Evolutionary conservation across 2,113 vertebrate species (phyloP).

Genomic region (Progne subis): DNA sequence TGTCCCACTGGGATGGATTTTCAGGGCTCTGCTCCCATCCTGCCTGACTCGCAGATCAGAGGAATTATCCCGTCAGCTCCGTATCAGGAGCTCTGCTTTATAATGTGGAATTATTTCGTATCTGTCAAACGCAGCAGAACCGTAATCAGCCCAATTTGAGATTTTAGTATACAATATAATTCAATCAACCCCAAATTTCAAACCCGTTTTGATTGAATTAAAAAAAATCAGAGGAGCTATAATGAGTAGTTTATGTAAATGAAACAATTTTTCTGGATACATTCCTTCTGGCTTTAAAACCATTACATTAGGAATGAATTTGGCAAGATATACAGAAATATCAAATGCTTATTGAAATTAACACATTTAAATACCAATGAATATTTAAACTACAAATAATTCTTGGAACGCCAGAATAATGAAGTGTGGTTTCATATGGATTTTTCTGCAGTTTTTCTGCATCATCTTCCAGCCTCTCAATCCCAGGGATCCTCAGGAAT

Average conservation of each 20-base stretch:
- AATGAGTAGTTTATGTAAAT: conserved; percentile 61
- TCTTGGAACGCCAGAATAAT: neutral
- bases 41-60: neutral
- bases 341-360: conserved; percentile 65
- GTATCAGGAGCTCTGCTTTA: neutral
- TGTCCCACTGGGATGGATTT: neutral
- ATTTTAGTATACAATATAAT: conserved; percentile 31
- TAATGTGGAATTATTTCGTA: neutral
- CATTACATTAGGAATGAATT: conserved; percentile 43
- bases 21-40: neutral
- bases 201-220: conserved; percentile 14
- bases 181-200: conserved; percentile 44
- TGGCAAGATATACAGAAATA: conserved; percentile 37
- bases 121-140: conserved; percentile 37
- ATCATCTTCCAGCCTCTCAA: neutral
- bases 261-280: conserved; percentile 43
- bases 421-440: neutral
- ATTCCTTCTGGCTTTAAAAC: conserved; percentile 63
- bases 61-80: neutral
- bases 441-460: neutral
- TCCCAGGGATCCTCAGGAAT: neutral
- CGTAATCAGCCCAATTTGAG: conserved; percentile 33
- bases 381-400: conserved; percentile 48
- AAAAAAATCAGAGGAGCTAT: conserved; percentile 41
- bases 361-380: conserved; percentile 54